Evolutionary conservation across 2,888 invertebrate species (phyloP).

Genomic region (Microplitis manilae): DNA sequence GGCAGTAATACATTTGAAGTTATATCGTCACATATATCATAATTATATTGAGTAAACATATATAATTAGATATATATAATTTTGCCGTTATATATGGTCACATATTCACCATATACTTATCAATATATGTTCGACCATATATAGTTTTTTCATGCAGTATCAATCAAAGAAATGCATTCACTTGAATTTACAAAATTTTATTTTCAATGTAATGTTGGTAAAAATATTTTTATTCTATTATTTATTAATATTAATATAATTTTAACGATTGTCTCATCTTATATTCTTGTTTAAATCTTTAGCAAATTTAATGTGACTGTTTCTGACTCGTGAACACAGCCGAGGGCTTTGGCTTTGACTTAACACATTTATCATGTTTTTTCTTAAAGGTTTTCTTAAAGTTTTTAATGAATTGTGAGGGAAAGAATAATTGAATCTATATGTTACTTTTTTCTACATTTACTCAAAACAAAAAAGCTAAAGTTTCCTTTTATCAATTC

Average conservation of each 20-base stretch:
- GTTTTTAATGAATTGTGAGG: slow-evolving; percentile 11
- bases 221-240: neutral
- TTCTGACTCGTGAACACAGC: neutral
- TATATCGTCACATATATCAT: too few species aligned
- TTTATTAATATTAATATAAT: neutral
- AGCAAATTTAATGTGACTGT: neutral
- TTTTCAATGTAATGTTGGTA: too few species aligned
- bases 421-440: slow-evolving; percentile 13
- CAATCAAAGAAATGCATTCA: too few species aligned
- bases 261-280: neutral
- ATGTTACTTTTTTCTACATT: neutral
- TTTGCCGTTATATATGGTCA: too few species aligned
- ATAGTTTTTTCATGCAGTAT: too few species aligned
- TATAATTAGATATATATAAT: too few species aligned
- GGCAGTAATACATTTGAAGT: too few species aligned
- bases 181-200: too few species aligned
- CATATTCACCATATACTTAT: too few species aligned
- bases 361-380: neutral
- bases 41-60: too few species aligned
- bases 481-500: slow-evolving; percentile 11
- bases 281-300: neutral
- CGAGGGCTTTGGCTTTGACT: neutral
- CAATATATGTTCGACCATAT: too few species aligned
- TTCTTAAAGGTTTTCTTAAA: neutral
- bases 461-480: neutral